Evolutionary conservation across 2,113 vertebrate species (phyloP), one percentile per base, ranked within the genome.

Genomic region (Bujurquina vittata): DNA sequence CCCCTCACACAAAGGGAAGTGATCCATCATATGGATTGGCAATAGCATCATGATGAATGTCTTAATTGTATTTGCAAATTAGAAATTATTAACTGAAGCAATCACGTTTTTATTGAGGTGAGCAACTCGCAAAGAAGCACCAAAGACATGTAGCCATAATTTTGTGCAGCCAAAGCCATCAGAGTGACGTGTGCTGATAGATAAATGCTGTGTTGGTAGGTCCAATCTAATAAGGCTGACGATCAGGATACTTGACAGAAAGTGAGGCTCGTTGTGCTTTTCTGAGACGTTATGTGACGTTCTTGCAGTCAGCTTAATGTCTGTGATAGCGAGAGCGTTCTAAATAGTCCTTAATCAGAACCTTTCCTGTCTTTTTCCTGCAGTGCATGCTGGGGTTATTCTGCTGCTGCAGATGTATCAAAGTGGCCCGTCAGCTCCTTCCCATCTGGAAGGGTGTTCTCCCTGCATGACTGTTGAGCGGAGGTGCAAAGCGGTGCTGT

Each of bases 381-480:
- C 18, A 14, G 67, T 33, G 20, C 67, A 0, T 54, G 26, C 67
- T 72, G 46, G 1, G 54, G 8, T 72, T 72, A 72, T 31, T 49
- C 46, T 54, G 67, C 43, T 4, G 0, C 46, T 72, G 67, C 46
- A 72, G 67, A 52, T 72, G 46, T 72, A 37, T 75, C 37, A 76
- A 65, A 79, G 73, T 69, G 74, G 77, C 63, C 80, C 40, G 49
- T 35, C 1, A 9, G 73, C n/a, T 23, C 78, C 58, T 7, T 75
- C 35, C 35, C 2, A 37, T 37, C 62, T 5, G 5, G 2, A 1
- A 49, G 1, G 17, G 11, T 10, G 29, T 72, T 72, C 46, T 9
- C 46, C 46, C 26, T n/a, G 67, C 26, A 72, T 54, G 22, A 57
- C 17, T 12, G 61, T 52, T 5, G 56, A 60, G 31, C 31, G 0